Conservation (phyloP, 1,140 invertebrate species). For the Drosophila rufa region DNA sequence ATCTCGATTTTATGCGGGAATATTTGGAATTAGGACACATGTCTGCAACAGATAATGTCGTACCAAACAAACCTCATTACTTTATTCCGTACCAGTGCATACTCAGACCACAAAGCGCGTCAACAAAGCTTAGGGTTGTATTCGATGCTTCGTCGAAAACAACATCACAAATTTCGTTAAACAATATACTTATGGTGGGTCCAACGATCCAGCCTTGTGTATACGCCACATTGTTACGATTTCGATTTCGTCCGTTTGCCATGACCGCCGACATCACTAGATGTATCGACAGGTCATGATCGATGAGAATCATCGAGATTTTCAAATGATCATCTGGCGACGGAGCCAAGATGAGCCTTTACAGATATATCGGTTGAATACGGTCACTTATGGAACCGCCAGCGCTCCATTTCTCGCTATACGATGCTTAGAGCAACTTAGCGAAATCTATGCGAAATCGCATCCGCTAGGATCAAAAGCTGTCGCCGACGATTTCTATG, state of each 20-base stretch:
- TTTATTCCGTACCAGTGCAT: neutral
- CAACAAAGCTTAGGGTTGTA: slow-evolving; percentile 5
- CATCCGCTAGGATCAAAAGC: no score
- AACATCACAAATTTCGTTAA: slow-evolving; percentile 2
- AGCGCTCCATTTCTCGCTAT: no score
- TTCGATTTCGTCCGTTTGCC: neutral
- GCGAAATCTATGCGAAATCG: no score
- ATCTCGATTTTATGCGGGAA: neutral
- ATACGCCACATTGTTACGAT: neutral
- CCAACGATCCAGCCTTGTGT: slow-evolving; percentile 1
- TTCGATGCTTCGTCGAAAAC: slow-evolving; percentile 2
- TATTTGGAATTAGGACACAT: neutral
- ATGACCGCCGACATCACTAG: neutral
- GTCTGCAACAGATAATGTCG: slow-evolving; percentile 3
- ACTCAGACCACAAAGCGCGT: slow-evolving; percentile 1
- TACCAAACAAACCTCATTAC: neutral
- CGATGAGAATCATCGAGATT: no score
- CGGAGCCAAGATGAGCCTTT: no score
- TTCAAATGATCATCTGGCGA: no score
- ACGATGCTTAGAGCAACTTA: no score
- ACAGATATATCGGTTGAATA: no score
- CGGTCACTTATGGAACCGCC: no score
- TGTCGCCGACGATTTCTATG: no score
- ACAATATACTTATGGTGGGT: neutral
- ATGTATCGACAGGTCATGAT: no score